Conservation (phyloP, 2,113 vertebrate genomes). For the Chionomys nivalis region DNA sequence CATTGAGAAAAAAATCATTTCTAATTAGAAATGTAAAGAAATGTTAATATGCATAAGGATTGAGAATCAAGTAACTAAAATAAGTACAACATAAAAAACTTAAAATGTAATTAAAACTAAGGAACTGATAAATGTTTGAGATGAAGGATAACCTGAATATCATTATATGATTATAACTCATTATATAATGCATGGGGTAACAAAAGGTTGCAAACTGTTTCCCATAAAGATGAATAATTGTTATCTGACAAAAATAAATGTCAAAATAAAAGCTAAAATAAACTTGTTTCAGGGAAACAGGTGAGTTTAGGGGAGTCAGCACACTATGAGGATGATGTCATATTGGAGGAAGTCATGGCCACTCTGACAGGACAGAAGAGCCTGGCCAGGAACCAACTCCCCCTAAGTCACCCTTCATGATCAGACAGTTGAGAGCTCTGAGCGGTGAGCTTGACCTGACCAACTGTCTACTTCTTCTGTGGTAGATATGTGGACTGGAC, state of each 20-base stretch:
- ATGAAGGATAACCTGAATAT: not conserved
- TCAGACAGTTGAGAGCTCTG: not conserved
- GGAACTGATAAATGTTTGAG: not conserved
- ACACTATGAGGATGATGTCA: not conserved
- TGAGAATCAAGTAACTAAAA: conserved; percentile 14
- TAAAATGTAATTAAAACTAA: conserved; percentile 38
- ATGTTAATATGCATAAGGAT: conserved; percentile 8
- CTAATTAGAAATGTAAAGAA: not conserved
- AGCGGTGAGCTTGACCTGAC: not conserved
- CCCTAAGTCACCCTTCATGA: not conserved
- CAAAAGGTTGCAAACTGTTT: not conserved
- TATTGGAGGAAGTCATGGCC: not conserved
- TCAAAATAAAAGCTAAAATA: not conserved
- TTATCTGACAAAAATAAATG: not conserved
- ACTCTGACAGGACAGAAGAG: not conserved
- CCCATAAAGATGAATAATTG: not conserved
- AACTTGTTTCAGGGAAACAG: conserved; percentile 21
- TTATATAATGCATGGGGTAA: not conserved
- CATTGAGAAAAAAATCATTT: not conserved
- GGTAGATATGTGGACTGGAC: not conserved
- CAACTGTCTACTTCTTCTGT: not conserved
- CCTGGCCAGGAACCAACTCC: not conserved
- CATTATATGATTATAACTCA: not conserved
- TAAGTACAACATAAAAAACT: not conserved
- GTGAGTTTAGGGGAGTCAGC: not conserved